A percentile compares a stretch with the other conserved stretches of the same genome.
Conservation (phyloP, 2,113 vertebrate genomes). For the Petaurus breviceps region DNA sequence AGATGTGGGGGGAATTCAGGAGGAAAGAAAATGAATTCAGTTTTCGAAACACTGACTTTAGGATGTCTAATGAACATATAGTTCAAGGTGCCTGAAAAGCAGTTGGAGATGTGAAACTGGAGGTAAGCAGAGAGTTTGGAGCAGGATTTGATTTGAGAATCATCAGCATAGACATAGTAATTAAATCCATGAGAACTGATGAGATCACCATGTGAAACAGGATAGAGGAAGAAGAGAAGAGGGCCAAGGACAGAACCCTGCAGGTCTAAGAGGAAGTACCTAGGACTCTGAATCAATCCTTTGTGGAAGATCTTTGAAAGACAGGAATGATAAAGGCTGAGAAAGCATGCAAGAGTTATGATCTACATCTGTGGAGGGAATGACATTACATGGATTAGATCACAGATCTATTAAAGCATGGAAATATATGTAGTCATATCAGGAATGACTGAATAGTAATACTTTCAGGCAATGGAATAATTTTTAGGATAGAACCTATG, state of each 20-base stretch:
- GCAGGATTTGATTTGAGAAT: background rate
- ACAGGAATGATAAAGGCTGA: background rate
- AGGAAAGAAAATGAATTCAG: background rate
- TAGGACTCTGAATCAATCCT: background rate
- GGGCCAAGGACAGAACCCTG: background rate
- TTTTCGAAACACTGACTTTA: background rate
- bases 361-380: background rate
- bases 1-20: background rate
- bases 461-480: background rate
- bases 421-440: background rate
- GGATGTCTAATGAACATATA: background rate
- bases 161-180: background rate
- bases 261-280: background rate
- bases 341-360: background rate
- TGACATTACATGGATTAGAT: background rate
- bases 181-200: background rate
- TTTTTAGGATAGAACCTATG: background rate
- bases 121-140: background rate
- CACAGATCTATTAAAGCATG: background rate
- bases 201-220: background rate
- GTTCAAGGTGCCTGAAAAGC: background rate
- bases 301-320: background rate
- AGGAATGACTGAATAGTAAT: background rate
- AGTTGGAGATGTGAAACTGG: background rate
- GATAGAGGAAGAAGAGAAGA: background rate